Conservation (phyloP, 2,888 invertebrate species). For the Ditylenchus weischeri region DNA sequence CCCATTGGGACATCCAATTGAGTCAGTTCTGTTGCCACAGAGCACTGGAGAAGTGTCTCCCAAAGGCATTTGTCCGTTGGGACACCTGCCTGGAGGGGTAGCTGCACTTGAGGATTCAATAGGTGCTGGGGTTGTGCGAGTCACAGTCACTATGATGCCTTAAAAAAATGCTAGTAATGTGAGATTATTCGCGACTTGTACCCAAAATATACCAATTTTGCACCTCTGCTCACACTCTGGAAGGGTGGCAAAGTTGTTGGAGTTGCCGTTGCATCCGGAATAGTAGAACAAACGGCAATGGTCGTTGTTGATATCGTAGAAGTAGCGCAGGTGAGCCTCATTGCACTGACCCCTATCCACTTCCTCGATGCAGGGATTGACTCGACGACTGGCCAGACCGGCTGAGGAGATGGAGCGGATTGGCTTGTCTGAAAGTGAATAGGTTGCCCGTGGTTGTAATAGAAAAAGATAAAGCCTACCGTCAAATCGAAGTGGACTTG, state of each 20-base stretch:
- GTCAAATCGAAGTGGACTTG: conserved; percentile 52
- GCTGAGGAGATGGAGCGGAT: conserved; percentile 39
- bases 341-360: conserved; percentile 47
- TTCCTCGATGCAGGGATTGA: conserved; percentile 43
- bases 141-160: not conserved
- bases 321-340: conserved; percentile 53
- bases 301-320: conserved; percentile 51
- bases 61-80: conserved; percentile 46
- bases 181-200: not conserved
- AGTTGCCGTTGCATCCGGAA: conserved; percentile 55
- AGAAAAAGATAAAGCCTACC: conserved; percentile 17
- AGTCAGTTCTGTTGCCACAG: conserved; percentile 52
- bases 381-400: conserved; percentile 26
- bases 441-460: not conserved
- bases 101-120: conserved; percentile 27
- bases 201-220: conserved; percentile 33
- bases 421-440: conserved; percentile 24
- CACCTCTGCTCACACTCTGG: conserved; percentile 52
- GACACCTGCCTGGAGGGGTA: conserved; percentile 49
- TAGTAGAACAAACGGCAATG: conserved; percentile 57
- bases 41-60: conserved; percentile 55
- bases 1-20: conserved; percentile 55
- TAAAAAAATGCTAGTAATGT: not conserved
- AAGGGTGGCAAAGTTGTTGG: conserved; percentile 55
- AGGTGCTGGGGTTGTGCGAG: not conserved